Evolutionary conservation across 2,888 invertebrate species (phyloP).

Genomic region (Homarus gammarus): DNA sequence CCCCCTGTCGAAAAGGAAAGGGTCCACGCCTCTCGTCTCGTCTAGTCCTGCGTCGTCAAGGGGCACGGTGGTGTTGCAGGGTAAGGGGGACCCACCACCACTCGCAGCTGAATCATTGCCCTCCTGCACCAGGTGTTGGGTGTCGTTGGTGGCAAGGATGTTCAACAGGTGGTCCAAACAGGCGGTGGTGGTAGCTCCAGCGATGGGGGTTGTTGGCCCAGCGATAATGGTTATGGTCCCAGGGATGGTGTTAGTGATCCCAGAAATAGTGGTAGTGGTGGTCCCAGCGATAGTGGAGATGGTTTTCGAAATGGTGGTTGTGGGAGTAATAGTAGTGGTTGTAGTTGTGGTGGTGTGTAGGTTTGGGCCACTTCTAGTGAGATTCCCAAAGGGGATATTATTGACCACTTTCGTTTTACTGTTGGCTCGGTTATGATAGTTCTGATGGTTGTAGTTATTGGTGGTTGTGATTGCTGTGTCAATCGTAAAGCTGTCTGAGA

Average conservation of each 20-base stretch:
- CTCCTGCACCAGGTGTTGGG: neutral
- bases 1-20: conserved; percentile 87
- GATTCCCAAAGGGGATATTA: neutral
- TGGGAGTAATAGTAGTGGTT: neutral
- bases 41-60: neutral
- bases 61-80: neutral
- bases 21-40: conserved; percentile 77
- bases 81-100: neutral
- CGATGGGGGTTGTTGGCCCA: neutral
- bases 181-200: conserved; percentile 3
- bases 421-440: neutral
- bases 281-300: neutral
- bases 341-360: neutral
- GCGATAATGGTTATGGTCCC: neutral
- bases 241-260: neutral
- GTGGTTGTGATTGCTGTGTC: too few relatives aligned
- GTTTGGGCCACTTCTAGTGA: neutral
- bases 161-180: neutral
- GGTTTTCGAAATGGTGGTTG: neutral
- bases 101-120: neutral
- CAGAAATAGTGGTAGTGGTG: neutral
- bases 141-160: conserved; percentile 9
- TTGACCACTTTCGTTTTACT: neutral
- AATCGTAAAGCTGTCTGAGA: too few relatives aligned
- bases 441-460: neutral